These are phyloP conservation scores for Calephelis virginiensis DNA, from an alignment of 1,140 invertebrate species.

Conservation along the genomic window DNA sequence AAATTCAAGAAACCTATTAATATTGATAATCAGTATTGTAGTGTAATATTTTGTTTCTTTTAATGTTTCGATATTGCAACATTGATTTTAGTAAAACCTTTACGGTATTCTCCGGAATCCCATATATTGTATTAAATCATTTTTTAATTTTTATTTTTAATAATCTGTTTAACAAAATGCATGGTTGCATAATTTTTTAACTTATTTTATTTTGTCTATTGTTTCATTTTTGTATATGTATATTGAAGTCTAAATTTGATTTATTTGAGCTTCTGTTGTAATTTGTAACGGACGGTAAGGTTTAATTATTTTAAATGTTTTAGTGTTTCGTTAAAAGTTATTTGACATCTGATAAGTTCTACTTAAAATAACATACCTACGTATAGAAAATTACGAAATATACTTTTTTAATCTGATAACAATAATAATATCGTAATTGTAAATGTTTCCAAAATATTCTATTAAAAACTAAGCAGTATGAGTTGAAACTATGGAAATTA, in stretches of 20 bases:
- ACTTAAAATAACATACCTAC: slow-evolving; percentile 1
- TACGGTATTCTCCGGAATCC: too few species aligned
- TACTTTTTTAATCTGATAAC: slow-evolving; percentile 9
- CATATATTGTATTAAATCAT: not conserved
- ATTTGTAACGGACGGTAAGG: slow-evolving; percentile 43
- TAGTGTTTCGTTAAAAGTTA: not conserved
- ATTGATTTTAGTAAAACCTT: too few species aligned
- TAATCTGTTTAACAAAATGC: not conserved
- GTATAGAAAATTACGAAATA: slow-evolving; percentile 11
- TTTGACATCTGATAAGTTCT: slow-evolving; percentile 8
- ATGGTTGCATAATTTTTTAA: not conserved
- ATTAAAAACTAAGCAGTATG: slow-evolving; percentile 27
- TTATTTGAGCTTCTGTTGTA: slow-evolving; percentile 30
- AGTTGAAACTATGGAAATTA: slow-evolving; percentile 3
- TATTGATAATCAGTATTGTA: too few species aligned
- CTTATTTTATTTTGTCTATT: not conserved
- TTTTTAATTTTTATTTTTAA: not conserved
- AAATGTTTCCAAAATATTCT: slow-evolving; percentile 62
- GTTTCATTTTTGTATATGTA: slow-evolving; percentile 16
- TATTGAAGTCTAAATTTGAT: slow-evolving; percentile 17
- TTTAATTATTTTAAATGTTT: slow-evolving; percentile 12
- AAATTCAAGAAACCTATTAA: too few species aligned
- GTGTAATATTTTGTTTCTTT: too few species aligned
- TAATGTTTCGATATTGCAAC: too few species aligned
- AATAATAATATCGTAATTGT: slow-evolving; percentile 41